These are phyloP conservation scores for Atta texana DNA, from an alignment of 1,140 invertebrate species.

Conservation along the genomic window DNA sequence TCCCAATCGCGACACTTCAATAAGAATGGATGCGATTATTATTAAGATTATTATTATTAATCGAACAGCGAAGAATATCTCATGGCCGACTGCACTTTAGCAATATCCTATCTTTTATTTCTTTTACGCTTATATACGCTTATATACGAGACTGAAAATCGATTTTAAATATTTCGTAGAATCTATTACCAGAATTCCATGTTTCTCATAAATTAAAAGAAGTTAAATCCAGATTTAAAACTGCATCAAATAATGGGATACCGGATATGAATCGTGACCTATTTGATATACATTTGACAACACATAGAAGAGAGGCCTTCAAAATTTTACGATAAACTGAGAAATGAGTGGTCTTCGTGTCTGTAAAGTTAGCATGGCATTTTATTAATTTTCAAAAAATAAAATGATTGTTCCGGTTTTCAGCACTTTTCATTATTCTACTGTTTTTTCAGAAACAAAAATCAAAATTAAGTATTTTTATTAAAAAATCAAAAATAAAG, in stretches of 20 bases:
- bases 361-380: no score
- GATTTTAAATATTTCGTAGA: neutral
- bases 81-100: conserved; percentile 1
- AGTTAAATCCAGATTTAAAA: conserved; percentile 1
- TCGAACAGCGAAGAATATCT: conserved; percentile 5
- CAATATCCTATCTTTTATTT: neutral
- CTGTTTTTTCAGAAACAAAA: no score
- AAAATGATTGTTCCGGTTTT: no score
- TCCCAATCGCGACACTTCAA: conserved; percentile 31
- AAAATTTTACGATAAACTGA: conserved; percentile 45
- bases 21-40: conserved; percentile 40
- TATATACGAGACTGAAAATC: neutral
- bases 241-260: neutral
- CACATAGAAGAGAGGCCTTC: neutral
- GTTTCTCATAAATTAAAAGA: neutral
- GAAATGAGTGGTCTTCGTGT: conserved; percentile 27
- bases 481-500: no score
- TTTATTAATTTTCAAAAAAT: no score
- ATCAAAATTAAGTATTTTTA: no score
- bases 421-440: no score
- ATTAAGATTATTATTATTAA: conserved; percentile 48
- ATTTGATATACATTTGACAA: conserved; percentile 19
- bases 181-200: neutral
- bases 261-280: neutral
- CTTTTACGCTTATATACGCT: neutral